Evolutionary conservation across 2,797 vertebrate species (phyloP).

Genomic region (Eremophila alpestris): DNA sequence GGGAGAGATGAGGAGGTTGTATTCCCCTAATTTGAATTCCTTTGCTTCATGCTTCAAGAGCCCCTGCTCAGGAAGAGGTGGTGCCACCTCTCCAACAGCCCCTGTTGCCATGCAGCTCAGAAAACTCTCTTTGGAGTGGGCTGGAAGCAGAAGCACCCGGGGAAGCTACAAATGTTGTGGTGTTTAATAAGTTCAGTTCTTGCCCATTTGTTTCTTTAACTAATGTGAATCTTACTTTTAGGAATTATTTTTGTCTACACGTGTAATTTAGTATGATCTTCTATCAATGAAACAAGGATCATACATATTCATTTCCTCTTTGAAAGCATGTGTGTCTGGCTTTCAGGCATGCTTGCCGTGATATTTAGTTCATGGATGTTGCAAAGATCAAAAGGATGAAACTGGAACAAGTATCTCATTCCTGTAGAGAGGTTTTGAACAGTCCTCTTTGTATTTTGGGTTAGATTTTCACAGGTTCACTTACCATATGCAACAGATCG

Average conservation of each 20-base stretch:
- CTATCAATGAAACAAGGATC: not conserved
- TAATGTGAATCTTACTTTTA: not conserved
- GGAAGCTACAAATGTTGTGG: not conserved
- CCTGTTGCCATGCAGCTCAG: not conserved
- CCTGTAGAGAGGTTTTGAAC: not conserved
- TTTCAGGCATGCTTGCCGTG: not conserved
- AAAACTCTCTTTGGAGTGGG: rapidly evolving
- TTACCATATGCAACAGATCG: not conserved
- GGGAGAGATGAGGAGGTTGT: not conserved
- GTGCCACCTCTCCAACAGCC: not conserved
- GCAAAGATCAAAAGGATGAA: not conserved
- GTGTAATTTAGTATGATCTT: not conserved
- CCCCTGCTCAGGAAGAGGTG: not conserved
- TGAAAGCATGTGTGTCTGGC: not conserved
- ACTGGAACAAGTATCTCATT: not conserved
- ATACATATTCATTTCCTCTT: not conserved
- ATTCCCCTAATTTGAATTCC: not conserved
- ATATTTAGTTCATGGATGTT: not conserved
- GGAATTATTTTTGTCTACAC: not conserved
- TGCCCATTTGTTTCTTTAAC: not conserved
- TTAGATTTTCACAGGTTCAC: not conserved
- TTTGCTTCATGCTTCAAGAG: not conserved
- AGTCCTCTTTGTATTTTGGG: not conserved
- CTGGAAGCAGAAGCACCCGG: not conserved
- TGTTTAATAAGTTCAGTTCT: not conserved